These are phyloP conservation scores for Drosophila aff. DNA, from an alignment of 1,140 invertebrate genomes.

Conservation along the genomic window DNA sequence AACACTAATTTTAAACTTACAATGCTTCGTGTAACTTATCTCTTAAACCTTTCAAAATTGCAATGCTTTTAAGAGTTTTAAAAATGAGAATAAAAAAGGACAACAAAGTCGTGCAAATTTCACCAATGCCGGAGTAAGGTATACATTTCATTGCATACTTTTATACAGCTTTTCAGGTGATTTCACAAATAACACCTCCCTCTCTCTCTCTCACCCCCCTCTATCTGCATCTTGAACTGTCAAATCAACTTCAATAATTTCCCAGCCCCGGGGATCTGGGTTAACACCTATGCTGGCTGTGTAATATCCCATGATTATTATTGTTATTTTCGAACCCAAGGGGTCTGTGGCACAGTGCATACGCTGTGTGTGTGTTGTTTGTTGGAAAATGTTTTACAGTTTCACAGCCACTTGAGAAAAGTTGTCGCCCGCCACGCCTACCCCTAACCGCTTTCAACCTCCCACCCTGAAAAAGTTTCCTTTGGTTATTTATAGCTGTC, in stretches of 20 bases:
- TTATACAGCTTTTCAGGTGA: neutral
- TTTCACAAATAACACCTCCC: neutral
- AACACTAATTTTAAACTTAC: neutral
- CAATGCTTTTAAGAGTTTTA: neutral
- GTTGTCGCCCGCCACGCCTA: slow-evolving; percentile 5
- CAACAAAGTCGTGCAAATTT: neutral
- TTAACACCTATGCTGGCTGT: neutral
- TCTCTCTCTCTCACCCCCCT: neutral
- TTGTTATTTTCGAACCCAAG: neutral
- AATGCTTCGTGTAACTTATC: neutral
- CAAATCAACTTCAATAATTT: slow-evolving; percentile 2
- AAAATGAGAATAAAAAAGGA: too few species aligned
- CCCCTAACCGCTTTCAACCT: neutral
- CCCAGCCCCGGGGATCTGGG: neutral
- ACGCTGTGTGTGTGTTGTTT: slow-evolving; percentile 15
- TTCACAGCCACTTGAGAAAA: slow-evolving; percentile 65
- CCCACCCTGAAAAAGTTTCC: slow-evolving; percentile 3
- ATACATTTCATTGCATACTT: neutral
- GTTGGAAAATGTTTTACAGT: slow-evolving; percentile 54
- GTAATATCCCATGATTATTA: slow-evolving; percentile 8
- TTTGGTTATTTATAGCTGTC: slow-evolving; percentile 74
- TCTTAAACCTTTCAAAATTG: neutral
- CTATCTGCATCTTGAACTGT: neutral
- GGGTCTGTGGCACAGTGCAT: slow-evolving; percentile 27
- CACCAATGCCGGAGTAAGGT: neutral